Evolutionary conservation across 1,140 invertebrate genomes (phyloP), one percentile per base, ranked within the genome.

Genomic region (Prorops nasuta): DNA sequence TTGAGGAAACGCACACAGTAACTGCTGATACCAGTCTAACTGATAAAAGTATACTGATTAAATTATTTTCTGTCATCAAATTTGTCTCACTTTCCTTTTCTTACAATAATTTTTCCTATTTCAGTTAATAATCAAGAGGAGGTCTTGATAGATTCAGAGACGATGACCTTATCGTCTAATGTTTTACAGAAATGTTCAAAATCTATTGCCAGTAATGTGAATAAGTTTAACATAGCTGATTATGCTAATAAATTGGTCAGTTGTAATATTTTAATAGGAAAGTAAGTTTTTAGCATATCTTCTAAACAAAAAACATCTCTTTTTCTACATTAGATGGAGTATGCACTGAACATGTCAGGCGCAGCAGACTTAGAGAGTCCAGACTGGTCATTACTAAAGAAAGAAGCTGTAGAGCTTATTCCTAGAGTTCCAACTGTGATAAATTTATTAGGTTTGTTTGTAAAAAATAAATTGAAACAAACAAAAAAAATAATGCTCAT

Each of bases 101-200:
- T 15, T 34, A 34, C 40, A 34, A 28, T 15, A 31, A 43, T 31
- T 54, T 47, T 22, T 19, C 16, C 36, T 36, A 45, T 56, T 56
- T 49, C 12, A 60, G 48, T 56, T 8, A 40, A 49, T 9, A 63
- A 72, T 63, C 67, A 67, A 19, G 67, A 66, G 34, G 66, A 70
- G 44, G 53, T 74, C n/a, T 32, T 76, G 16, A 40, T 76, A 38
- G 74, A 76, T 56, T 73, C 74, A 4, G 58, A 73, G 56, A 60
- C 72, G 9, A 72, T 76, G 54, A 57, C 35, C 21, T 22, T 61
- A 20, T 69, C 74, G 3, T 73, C 74, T 6, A 60, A 60, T 19
- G 60, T 76, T 39, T 40, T 76, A 20, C 63, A 58, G 44, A 56
- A 57, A 45, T 72, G 63, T 35, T 60, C 62, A 0, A 20, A 53